Conservation (phyloP, 30 jellyfish, hydroid and myxozoan species). For the Cassiopea andromeda region DNA sequence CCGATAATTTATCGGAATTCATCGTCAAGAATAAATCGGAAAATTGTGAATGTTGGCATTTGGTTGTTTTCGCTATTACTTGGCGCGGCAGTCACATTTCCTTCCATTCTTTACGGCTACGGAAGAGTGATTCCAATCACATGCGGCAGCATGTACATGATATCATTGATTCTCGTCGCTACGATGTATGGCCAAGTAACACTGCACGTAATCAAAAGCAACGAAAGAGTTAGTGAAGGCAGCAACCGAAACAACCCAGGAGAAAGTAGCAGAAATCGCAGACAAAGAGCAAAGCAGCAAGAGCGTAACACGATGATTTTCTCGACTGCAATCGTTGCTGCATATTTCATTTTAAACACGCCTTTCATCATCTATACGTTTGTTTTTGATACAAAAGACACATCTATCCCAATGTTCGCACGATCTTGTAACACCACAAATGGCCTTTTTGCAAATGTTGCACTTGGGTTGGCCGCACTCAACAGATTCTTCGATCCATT, state of each 20-base stretch:
- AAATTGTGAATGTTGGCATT: background rate
- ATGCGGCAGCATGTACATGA: conserved; percentile 1
- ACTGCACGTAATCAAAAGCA: background rate
- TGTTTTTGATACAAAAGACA: background rate
- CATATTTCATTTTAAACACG: conserved; percentile 18
- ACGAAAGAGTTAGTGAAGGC: background rate
- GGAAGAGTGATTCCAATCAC: background rate
- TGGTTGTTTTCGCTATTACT: conserved; percentile 5
- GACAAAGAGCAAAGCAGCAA: background rate
- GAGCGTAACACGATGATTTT: background rate
- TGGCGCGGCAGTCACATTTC: background rate
- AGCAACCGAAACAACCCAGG: background rate
- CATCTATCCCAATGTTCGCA: background rate
- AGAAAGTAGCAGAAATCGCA: background rate
- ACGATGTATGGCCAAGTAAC: background rate
- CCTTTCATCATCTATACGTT: background rate
- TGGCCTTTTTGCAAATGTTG: conserved; percentile 10
- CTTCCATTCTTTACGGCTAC: conserved; percentile 3
- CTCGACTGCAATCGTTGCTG: conserved; percentile 11
- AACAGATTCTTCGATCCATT: conserved; percentile 8
- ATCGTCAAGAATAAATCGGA: background rate
- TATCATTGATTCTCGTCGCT: background rate
- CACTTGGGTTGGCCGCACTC: conserved; percentile 8
- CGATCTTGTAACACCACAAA: conserved; percentile 11
- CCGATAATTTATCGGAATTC: conserved; percentile 15